Evolutionary conservation across 2,888 invertebrate species (phyloP).

Genomic region (Slavum lentiscoides): DNA sequence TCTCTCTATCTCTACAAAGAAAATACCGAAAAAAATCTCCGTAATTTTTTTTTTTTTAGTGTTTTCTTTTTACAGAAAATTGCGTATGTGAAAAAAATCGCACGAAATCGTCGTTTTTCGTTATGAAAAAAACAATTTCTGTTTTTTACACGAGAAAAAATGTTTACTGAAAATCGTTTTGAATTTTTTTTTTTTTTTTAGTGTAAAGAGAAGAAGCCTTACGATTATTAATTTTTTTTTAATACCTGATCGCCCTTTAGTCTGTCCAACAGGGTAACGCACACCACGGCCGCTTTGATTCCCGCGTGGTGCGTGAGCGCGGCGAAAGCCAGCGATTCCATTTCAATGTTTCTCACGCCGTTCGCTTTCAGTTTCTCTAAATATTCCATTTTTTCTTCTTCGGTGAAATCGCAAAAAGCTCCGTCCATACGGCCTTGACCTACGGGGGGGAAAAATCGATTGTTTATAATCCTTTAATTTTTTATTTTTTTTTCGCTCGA

Average conservation of each 20-base stretch:
- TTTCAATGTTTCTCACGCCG: constrained; percentile 94
- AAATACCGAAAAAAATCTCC: too few species aligned
- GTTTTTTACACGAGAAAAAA: too few species aligned
- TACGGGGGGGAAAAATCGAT: constrained; percentile 58
- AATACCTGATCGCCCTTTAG: constrained; percentile 89
- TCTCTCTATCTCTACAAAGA: too few species aligned
- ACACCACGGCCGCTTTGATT: constrained; percentile 89
- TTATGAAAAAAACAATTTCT: too few species aligned
- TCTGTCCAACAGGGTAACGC: constrained; percentile 89
- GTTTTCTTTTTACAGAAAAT: too few species aligned
- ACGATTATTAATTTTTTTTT: neutral
- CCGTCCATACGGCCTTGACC: constrained; percentile 95
- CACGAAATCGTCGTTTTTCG: too few species aligned
- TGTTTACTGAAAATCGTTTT: too few species aligned
- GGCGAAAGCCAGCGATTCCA: constrained; percentile 93
- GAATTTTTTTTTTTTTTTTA: too few species aligned
- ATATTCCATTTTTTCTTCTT: constrained; percentile 88
- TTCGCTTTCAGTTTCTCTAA: constrained; percentile 73
- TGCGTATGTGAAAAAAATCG: too few species aligned
- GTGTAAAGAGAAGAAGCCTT: too few species aligned
- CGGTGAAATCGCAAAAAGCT: constrained; percentile 92
- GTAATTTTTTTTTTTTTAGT: too few species aligned
- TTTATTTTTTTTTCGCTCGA: neutral
- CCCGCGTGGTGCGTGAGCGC: constrained; percentile 92
- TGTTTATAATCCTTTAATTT: neutral